Evolutionary conservation across 2,888 invertebrate species (phyloP).

Genomic region (Stenurella melanura): DNA sequence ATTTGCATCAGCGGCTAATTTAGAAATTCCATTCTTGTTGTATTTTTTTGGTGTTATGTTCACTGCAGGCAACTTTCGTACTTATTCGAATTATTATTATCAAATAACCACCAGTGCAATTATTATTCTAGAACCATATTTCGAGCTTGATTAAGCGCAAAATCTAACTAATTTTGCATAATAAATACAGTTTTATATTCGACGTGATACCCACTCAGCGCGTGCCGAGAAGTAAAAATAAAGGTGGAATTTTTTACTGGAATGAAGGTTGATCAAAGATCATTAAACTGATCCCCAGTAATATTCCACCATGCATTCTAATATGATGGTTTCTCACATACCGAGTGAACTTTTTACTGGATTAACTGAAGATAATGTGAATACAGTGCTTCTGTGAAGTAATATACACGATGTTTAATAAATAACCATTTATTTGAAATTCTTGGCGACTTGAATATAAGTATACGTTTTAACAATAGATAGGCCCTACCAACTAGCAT

Average conservation of each 20-base stretch:
- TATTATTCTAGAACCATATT: neutral
- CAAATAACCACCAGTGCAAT: neutral
- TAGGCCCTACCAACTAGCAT: too few relatives aligned
- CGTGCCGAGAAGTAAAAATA: slow-evolving; percentile 1
- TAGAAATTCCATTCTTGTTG: neutral
- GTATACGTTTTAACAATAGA: too few relatives aligned
- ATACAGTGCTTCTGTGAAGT: too few relatives aligned
- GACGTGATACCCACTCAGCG: neutral
- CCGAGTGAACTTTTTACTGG: too few relatives aligned
- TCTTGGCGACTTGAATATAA: too few relatives aligned
- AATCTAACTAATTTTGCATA: slow-evolving; percentile 7
- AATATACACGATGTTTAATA: too few relatives aligned
- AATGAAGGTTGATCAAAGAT: neutral
- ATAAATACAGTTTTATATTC: neutral
- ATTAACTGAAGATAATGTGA: too few relatives aligned
- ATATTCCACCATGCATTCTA: neutral
- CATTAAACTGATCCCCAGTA: neutral
- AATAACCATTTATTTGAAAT: too few relatives aligned
- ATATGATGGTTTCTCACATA: too few relatives aligned
- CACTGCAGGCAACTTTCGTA: neutral
- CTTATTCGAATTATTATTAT: neutral
- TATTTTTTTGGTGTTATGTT: neutral
- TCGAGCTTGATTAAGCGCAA: slow-evolving; percentile 7
- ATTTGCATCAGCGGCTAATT: too few relatives aligned
- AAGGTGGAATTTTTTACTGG: neutral